Evolutionary conservation across 2,888 invertebrate species (phyloP).

Genomic region (Tetrapedia diversipes): DNA sequence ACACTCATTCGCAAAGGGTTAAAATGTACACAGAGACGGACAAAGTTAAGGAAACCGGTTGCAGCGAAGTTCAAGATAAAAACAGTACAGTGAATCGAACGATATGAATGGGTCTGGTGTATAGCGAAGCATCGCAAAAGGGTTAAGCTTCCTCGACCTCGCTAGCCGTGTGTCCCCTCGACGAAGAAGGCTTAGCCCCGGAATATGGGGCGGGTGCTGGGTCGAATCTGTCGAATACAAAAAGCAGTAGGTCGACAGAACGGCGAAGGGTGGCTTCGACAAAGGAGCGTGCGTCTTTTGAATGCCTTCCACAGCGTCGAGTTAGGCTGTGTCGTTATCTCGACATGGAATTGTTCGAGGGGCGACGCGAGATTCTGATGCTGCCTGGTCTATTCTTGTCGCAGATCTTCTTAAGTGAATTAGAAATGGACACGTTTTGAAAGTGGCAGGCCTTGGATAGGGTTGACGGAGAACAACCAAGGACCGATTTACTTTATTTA

Average conservation of each 20-base stretch:
- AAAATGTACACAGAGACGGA: too few relatives aligned
- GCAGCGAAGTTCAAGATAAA: too few relatives aligned
- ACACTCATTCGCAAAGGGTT: too few relatives aligned
- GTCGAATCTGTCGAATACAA: slow-evolving; percentile 49
- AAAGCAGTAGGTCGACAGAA: slow-evolving; percentile 43
- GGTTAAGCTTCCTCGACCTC: slow-evolving; percentile 38
- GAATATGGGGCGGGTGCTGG: slow-evolving; percentile 49
- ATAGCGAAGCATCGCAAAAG: too few relatives aligned
- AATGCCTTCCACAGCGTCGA: slow-evolving; percentile 34
- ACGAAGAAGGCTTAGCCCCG: slow-evolving; percentile 25
- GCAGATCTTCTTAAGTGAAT: not conserved
- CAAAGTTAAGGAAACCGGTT: too few relatives aligned
- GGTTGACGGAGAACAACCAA: too few relatives aligned
- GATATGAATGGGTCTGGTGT: too few relatives aligned
- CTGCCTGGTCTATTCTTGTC: not conserved
- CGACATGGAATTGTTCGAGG: slow-evolving; percentile 30
- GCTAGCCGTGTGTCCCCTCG: slow-evolving; percentile 3
- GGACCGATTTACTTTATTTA: too few relatives aligned
- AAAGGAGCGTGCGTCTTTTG: slow-evolving; percentile 53
- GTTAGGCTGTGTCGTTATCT: slow-evolving; percentile 44
- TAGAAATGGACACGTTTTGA: not conserved
- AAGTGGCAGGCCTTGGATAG: too few relatives aligned
- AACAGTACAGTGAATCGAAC: too few relatives aligned
- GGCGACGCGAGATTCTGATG: slow-evolving; percentile 31
- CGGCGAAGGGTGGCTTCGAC: slow-evolving; percentile 39